Evolutionary conservation across 2,888 invertebrate species (phyloP), one percentile per base, ranked within the genome.

Genomic region (Amblyteles armatorius): DNA sequence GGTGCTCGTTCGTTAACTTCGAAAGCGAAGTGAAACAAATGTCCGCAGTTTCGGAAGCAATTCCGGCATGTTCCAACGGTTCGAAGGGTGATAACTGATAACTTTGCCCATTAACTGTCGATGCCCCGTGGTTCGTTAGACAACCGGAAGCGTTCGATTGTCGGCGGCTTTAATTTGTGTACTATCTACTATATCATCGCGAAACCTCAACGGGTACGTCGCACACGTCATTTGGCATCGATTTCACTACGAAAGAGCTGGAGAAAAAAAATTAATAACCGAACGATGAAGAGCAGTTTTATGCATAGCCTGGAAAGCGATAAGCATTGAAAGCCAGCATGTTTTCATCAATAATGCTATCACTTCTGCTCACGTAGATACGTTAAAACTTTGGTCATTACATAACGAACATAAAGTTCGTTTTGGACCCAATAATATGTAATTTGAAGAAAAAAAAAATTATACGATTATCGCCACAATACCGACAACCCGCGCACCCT

Each of bases 61-160:
- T 89, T 90, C 84, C 84, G 82, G 86, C 69, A 72, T 85, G 84
- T 87, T 87, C 83, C 87, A 90, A 91, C 88, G 33, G 1, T 16
- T 60, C 60, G 29, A 5, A 33, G 16, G 88, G 88, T 90, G 91
- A 91, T 91, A 91, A 92, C 90, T 91, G 44, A 44, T 44, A 44
- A 44, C 19, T 52, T 92, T 90, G 88, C 90, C 90, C 91, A 91
- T 92, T 91, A 92, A 91, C 89, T 90, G 91, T 91, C 91, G 90
- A 92, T 92, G 91, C 90, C 88, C 89, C 89, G 85, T 86, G 87
- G 84, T 79, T 82, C 69, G 88, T 86, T 87, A 85, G 87, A 86
- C 85, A 90, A 88, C 89, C 85, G 60, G 16, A 29, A 16, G 33
- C 60, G 16, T 5, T 5, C 22, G 33, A 60, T 29, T 29, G 16